These are phyloP conservation scores for Meta bourneti DNA, from an alignment of 2,888 invertebrate genomes.

Conservation along the genomic window DNA sequence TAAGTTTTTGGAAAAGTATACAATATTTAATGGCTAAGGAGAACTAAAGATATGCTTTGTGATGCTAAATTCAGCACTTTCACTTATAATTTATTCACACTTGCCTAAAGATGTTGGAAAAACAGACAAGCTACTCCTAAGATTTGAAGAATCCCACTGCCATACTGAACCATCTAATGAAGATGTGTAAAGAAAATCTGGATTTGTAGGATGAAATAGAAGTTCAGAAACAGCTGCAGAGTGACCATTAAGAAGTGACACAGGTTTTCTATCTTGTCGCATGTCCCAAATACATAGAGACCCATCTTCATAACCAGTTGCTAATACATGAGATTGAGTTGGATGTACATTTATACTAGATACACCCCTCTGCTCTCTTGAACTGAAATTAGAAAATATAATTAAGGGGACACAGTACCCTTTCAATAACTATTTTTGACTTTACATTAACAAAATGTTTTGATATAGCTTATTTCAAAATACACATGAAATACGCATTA, in stretches of 20 bases:
- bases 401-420: not conserved
- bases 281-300: slow-evolving; percentile 94
- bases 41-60: not conserved
- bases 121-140: slow-evolving; percentile 33
- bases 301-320: slow-evolving; percentile 93
- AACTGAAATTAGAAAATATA: slow-evolving; percentile 77
- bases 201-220: slow-evolving; percentile 91
- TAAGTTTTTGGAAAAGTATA: not conserved
- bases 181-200: slow-evolving; percentile 91
- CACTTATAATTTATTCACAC: not conserved
- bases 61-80: not conserved
- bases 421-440: not conserved
- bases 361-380: slow-evolving; percentile 82
- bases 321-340: slow-evolving; percentile 90
- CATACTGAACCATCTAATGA: slow-evolving; percentile 91
- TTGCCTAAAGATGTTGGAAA: slow-evolving; percentile 38
- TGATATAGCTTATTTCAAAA: not conserved
- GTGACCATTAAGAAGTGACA: slow-evolving; percentile 89
- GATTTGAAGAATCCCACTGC: slow-evolving; percentile 89
- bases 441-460: not conserved
- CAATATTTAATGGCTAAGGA: not conserved
- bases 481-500: too few relatives aligned
- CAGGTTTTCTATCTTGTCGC: slow-evolving; percentile 90
- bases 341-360: slow-evolving; percentile 90
- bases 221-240: slow-evolving; percentile 90